Base-by-base conservation (phyloP, 2,888 invertebrate genomes). In the Zelleria hepariella region DNA sequence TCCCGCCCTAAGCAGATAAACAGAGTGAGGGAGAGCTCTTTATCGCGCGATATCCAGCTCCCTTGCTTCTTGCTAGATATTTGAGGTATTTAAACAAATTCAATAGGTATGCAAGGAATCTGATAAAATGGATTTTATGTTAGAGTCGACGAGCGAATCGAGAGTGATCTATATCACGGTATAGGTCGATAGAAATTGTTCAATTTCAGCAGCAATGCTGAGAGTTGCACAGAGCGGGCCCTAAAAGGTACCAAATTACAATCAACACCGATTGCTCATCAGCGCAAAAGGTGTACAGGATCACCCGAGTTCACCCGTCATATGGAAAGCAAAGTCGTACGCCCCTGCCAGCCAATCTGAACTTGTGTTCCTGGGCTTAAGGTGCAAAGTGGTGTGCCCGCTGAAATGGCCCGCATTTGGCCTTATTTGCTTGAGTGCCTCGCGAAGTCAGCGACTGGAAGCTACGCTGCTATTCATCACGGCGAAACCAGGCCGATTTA, bases 401-500 rank as follows among this genome's bases (percentile, higher is more conserved):
- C 32, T 1, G 2, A 42, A 42, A 42, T 42, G 32, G 32, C 49
- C 57, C 51, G 27, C 55, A 47, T 61, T 58, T 42, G 32, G 32
- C 32, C 32, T 42, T 42, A 51, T 51, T 51, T 51, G 51, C 21
- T 51, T 51, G 51, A 51, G 51, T 51, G 51, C 21, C 51, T 23
- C 51, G 21, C 51, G 51, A 20, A 51, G 51, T 51, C 51, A 51
- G 51, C 51, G 51, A 58, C 26, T 58, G 56, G 51, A 23, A 59
- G 49, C 25, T 57, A 21, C 57, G 52, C 53, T 15, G 10, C 53
- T 42, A 57, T 24, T 53, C 24, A 58, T 49, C 51, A 58, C 56
- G 21, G n/a, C 58, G n/a, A n/a, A 26, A 49, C 20, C 51, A 18
- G 32, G 32, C 32, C 49, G 27, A 58, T 58, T 58, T 58, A 58